Percentiles rank a stretch among this genome's conserved stretches.
Evolutionary conservation across 2,113 vertebrate genomes (phyloP).

Genomic region (Entomyzon cyanotis): DNA sequence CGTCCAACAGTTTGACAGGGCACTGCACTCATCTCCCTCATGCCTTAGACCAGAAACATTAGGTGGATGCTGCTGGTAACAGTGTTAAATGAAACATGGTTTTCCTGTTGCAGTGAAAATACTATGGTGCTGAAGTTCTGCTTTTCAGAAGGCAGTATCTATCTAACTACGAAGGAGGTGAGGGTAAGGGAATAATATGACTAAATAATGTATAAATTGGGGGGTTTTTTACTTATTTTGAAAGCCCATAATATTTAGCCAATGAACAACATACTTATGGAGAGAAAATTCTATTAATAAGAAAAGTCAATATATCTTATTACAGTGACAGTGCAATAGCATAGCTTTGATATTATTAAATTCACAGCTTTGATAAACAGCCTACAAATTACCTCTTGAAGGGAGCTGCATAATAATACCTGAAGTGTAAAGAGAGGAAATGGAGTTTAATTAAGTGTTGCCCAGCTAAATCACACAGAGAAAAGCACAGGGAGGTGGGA

Average conservation of each 20-base stretch:
- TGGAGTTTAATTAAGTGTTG: slow-evolving; percentile 78
- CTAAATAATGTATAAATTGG: not conserved
- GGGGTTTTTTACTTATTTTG: not conserved
- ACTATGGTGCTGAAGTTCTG: not conserved
- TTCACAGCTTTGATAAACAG: slow-evolving; percentile 76
- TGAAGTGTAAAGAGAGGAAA: slow-evolving; percentile 71
- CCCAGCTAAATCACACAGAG: slow-evolving; percentile 61
- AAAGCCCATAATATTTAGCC: not conserved
- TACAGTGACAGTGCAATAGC: slow-evolving; percentile 21
- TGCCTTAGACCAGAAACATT: not conserved
- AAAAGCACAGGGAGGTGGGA: not conserved
- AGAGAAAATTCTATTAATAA: slow-evolving; percentile 20
- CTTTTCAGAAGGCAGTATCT: not conserved
- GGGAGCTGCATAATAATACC: slow-evolving; percentile 68
- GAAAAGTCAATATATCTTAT: slow-evolving; percentile 47
- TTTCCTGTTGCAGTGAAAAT: not conserved
- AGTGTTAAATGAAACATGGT: not conserved
- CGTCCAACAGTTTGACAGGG: not conserved
- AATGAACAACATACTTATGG: not conserved
- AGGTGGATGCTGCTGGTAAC: not conserved
- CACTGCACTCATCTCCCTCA: not conserved
- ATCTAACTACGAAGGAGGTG: not conserved
- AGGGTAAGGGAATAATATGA: not conserved
- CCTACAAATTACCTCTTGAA: slow-evolving; percentile 70
- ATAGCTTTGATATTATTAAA: slow-evolving; percentile 68